phyloP scores from a whole-genome alignment of 2,113 vertebrate genomes.

The Capricornis sumatraensis region DNA sequence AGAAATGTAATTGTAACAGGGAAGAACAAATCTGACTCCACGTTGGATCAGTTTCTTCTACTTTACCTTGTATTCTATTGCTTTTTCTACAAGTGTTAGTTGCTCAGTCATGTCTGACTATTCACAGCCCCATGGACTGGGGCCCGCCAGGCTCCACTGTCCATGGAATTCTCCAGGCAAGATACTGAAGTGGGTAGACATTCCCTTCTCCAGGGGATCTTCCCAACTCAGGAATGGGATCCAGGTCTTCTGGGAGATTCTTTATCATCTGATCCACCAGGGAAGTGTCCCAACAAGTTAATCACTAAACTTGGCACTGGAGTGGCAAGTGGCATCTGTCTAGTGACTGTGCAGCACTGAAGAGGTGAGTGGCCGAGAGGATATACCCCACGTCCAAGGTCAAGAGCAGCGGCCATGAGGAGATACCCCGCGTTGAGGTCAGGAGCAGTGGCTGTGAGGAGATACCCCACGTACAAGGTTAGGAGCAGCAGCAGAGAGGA shows the following conservation, averaged over 20 bases:
- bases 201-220: not conserved
- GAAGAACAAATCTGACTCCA: not conserved
- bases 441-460: not conserved
- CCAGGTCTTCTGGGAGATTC: not conserved
- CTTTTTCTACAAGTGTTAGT: not conserved
- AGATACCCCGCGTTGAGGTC: fast-evolving
- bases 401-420: not conserved
- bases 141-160: not conserved
- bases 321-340: fast-evolving
- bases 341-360: not conserved
- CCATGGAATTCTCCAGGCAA: not conserved
- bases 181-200: not conserved
- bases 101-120: not conserved
- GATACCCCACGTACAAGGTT: not conserved
- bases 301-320: fast-evolving
- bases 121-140: not conserved
- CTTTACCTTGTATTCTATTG: not conserved
- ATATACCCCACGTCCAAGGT: not conserved
- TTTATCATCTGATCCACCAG: not conserved
- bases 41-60: not conserved
- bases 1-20: not conserved
- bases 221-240: not conserved
- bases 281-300: not conserved
- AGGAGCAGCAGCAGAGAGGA: not conserved
- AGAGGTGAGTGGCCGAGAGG: not conserved